Evolutionary conservation across 2,888 invertebrate genomes (phyloP).

Genomic region (Polymixis lichenea): DNA sequence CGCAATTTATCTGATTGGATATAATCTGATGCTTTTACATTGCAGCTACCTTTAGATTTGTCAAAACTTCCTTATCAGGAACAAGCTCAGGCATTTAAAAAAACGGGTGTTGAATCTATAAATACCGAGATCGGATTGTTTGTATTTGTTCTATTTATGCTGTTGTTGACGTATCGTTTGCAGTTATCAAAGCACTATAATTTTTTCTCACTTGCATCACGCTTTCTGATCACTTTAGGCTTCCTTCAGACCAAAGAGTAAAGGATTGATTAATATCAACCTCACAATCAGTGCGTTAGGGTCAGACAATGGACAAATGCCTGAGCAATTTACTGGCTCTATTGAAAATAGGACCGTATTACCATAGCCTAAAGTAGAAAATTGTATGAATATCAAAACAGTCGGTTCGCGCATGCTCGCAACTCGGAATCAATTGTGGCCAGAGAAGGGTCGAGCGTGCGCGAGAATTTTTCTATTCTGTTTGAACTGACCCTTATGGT

Average conservation of each 20-base stretch:
- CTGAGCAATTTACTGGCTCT: too few species aligned
- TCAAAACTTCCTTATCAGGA: background rate
- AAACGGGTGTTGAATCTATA: conserved; percentile 15
- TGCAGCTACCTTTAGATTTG: background rate
- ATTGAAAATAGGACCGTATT: too few species aligned
- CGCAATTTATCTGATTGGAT: background rate
- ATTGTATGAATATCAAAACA: too few species aligned
- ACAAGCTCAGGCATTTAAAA: background rate
- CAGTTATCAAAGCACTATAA: conserved; percentile 35
- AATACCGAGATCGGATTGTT: conserved; percentile 4
- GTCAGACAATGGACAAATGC: too few species aligned
- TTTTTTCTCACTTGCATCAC: conserved; percentile 34
- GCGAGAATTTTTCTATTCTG: too few species aligned
- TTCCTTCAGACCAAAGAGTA: conserved; percentile 14
- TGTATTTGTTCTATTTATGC: conserved; percentile 10
- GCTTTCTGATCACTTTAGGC: conserved; percentile 39
- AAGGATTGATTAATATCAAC: background rate
- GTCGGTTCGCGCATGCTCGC: too few species aligned
- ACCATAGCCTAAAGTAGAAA: too few species aligned
- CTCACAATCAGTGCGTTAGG: too few species aligned
- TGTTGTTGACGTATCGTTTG: conserved; percentile 30
- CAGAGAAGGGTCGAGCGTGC: too few species aligned
- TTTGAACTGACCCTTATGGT: background rate
- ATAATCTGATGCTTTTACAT: too few species aligned
- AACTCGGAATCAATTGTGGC: too few species aligned